phyloP scores from a whole-genome alignment of 2,797 vertebrate genomes.

The Decapterus maruadsi region DNA sequence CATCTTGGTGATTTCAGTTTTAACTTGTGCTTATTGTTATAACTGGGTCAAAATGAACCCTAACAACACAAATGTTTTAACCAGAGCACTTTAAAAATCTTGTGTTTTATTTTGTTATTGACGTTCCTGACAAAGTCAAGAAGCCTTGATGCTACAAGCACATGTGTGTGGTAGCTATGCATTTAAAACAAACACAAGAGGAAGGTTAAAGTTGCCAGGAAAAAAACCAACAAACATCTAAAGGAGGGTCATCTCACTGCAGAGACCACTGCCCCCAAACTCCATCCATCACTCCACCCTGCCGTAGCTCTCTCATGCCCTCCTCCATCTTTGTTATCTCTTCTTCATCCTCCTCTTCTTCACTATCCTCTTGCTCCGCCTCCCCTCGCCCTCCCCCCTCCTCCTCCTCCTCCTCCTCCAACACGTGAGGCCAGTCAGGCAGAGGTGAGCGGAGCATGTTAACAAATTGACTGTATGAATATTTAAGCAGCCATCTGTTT shows the following conservation, averaged over 20 bases:
- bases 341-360: background rate
- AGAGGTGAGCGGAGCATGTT: conserved; percentile 39
- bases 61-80: too few relatives aligned
- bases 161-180: too few relatives aligned
- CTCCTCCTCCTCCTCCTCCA: background rate
- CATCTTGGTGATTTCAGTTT: too few relatives aligned
- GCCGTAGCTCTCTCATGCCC: background rate
- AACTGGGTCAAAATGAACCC: too few relatives aligned
- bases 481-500: conserved; percentile 59
- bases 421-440: conserved; percentile 45
- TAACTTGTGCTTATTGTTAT: too few relatives aligned
- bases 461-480: conserved; percentile 64
- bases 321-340: background rate
- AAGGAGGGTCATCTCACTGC: background rate
- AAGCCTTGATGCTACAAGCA: too few relatives aligned
- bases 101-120: too few relatives aligned
- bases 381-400: background rate
- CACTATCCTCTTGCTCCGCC: background rate
- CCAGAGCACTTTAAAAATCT: too few relatives aligned
- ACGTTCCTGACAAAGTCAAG: too few relatives aligned
- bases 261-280: background rate
- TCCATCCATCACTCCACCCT: conserved; percentile 1
- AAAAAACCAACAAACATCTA: too few relatives aligned
- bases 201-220: background rate
- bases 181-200: too few relatives aligned